Conservation (phyloP, 2,113 vertebrate genomes). For the Turnix velox region DNA sequence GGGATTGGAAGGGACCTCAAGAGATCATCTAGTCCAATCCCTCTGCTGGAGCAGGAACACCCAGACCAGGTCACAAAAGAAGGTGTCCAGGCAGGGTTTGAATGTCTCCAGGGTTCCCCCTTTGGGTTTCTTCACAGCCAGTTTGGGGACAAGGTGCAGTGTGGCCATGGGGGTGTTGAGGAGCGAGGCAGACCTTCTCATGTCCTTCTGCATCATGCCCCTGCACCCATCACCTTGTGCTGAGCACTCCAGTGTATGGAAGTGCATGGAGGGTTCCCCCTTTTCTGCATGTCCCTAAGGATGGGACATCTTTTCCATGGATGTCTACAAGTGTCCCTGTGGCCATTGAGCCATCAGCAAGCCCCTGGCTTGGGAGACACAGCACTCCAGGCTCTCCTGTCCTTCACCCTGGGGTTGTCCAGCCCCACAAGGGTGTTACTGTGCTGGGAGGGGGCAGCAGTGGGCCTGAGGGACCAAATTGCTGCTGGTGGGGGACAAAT, state of each 20-base stretch:
- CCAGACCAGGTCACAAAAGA: too few relatives aligned
- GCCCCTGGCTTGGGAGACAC: rapidly evolving
- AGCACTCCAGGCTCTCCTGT: background rate
- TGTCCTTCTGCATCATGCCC: background rate
- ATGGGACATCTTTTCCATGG: background rate
- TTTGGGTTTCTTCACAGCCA: background rate
- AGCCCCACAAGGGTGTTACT: background rate
- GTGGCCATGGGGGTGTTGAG: background rate
- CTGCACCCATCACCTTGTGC: background rate
- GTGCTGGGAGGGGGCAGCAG: background rate
- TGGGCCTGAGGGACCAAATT: background rate
- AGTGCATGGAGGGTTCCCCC: rapidly evolving
- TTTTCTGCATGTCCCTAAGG: rapidly evolving
- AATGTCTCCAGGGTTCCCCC: rapidly evolving
- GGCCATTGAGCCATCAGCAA: background rate
- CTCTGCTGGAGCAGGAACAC: too few relatives aligned
- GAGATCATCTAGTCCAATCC: too few relatives aligned
- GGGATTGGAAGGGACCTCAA: too few relatives aligned
- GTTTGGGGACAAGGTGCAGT: background rate
- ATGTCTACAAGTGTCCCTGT: background rate
- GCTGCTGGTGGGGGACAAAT: background rate
- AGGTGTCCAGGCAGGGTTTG: too few relatives aligned
- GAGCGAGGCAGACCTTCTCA: rapidly evolving
- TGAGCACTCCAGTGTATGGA: background rate
- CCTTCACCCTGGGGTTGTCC: rapidly evolving